Evolutionary conservation across 2,888 invertebrate species (phyloP).

Genomic region (Loripinus fragilis): DNA sequence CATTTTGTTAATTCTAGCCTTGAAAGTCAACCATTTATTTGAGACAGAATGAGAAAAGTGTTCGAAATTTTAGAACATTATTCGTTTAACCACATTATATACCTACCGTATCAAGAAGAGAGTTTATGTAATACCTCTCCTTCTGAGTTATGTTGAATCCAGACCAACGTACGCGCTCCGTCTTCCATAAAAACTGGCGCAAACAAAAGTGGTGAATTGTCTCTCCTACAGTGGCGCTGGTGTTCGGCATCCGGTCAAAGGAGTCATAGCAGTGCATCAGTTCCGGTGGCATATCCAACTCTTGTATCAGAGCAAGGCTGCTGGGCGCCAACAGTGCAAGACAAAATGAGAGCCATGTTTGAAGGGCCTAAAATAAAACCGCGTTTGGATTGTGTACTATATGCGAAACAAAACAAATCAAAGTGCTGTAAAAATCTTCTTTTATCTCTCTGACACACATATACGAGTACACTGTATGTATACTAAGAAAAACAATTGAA

Average conservation of each 20-base stretch:
- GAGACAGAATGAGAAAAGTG: no score
- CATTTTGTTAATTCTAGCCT: no score
- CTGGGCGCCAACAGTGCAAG: neutral
- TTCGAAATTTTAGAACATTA: no score
- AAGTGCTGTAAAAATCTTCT: no score
- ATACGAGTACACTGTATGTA: no score
- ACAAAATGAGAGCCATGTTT: neutral
- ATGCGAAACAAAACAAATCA: no score
- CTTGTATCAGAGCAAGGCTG: neutral
- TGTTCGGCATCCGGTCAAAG: conserved; percentile 7
- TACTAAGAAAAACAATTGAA: no score
- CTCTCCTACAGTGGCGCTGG: conserved; percentile 20
- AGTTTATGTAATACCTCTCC: conserved; percentile 36
- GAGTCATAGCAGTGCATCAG: conserved; percentile 12
- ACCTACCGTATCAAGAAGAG: conserved; percentile 30
- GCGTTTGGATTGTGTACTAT: no score
- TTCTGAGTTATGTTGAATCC: conserved; percentile 39
- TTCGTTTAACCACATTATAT: no score
- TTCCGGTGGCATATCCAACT: neutral
- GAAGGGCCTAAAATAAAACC: neutral
- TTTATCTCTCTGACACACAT: no score
- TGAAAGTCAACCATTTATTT: no score
- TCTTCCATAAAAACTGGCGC: conserved; percentile 43
- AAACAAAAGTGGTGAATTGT: conserved; percentile 32
- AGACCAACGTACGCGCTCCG: conserved; percentile 33